A percentile compares a stretch with the other conserved stretches of the same genome.
Evolutionary conservation across 2,113 vertebrate species (phyloP).

Genomic region (Tachysurus fulvidraco): DNA sequence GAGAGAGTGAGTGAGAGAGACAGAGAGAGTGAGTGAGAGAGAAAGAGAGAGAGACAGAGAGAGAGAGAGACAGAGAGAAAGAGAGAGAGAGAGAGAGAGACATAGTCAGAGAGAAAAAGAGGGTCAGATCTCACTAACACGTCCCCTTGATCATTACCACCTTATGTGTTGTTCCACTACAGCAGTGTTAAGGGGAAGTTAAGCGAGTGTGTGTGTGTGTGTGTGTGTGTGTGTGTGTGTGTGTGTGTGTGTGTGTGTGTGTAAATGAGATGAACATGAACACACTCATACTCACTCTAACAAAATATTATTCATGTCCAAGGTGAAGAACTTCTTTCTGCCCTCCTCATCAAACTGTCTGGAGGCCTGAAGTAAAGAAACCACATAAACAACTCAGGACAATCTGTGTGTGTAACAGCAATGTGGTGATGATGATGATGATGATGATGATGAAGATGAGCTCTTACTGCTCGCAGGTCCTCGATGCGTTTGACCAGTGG

Average conservation of each 20-base stretch:
- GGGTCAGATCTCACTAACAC: not conserved
- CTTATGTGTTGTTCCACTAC: not conserved
- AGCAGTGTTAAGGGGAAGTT: not conserved
- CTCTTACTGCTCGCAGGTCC: slow-evolving; percentile 77
- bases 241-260: too few relatives aligned
- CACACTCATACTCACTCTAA: slow-evolving; percentile 82
- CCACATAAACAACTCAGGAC: not conserved
- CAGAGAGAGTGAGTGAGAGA: not conserved
- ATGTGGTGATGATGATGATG: not conserved
- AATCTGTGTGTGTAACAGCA: not conserved
- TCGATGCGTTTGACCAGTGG: slow-evolving; percentile 83
- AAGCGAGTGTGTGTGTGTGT: not conserved
- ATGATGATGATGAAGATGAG: not conserved
- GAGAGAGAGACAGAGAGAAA: too few relatives aligned
- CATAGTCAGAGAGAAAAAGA: not conserved
- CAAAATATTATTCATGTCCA: slow-evolving; percentile 91
- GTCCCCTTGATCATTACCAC: not conserved
- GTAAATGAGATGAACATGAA: not conserved
- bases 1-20: too few relatives aligned
- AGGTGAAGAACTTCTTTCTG: slow-evolving; percentile 89
- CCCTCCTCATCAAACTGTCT: slow-evolving; percentile 89
- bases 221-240: not conserved
- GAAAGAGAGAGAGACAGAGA: slow-evolving; percentile 8
- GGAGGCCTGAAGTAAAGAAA: slow-evolving; percentile 72
- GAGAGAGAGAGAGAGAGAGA: slow-evolving; percentile 53